A percentile compares a stretch with the other conserved stretches of the same genome.
Evolutionary conservation across 1,140 invertebrate species (phyloP).

Genomic region (Saccostrea echinata): DNA sequence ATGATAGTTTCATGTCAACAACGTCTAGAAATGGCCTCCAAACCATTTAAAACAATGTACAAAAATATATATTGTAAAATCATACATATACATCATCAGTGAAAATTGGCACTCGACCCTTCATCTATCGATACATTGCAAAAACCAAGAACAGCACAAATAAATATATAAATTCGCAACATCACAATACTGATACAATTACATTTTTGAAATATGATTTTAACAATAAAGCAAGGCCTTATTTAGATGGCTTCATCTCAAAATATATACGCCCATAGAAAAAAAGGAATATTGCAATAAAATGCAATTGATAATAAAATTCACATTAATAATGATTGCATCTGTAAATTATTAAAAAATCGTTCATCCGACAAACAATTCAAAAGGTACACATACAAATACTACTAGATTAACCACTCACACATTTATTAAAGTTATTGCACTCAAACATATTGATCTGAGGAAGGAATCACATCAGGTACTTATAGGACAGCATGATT

Average conservation of each 20-base stretch:
- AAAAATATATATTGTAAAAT: conserved; percentile 37
- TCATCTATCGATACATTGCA: background rate
- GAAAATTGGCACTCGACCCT: conserved; percentile 8
- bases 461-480: background rate
- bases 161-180: conserved; percentile 7
- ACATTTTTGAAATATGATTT: background rate
- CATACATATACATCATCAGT: background rate
- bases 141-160: background rate
- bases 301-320: background rate
- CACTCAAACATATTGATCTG: background rate
- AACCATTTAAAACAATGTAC: conserved; percentile 37
- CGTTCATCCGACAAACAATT: background rate
- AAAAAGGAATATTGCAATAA: background rate
- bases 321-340: background rate
- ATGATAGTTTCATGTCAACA: conserved; percentile 29
- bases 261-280: background rate
- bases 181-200: background rate
- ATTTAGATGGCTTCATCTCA: background rate
- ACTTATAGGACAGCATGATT: background rate
- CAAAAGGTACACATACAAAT: background rate
- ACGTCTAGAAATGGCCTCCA: background rate
- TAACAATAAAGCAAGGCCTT: background rate
- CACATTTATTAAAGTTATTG: background rate
- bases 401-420: background rate
- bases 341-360: background rate